phyloP scores from a whole-genome alignment of 2,888 invertebrate species.

The Tanypteryx hageni region DNA sequence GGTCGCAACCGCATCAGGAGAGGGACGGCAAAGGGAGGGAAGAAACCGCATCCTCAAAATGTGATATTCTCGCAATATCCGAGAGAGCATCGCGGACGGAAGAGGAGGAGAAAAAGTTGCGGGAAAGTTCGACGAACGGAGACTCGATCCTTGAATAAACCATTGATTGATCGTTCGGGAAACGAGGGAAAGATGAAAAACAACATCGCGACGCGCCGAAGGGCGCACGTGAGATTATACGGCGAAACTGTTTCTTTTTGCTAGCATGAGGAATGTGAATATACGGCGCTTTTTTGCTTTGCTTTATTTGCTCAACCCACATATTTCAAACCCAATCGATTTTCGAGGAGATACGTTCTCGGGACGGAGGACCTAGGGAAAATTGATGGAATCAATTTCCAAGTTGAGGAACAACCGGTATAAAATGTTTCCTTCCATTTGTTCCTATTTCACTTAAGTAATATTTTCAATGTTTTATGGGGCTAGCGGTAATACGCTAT shows the following conservation, averaged over 20 bases:
- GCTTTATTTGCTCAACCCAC: slow-evolving; percentile 24
- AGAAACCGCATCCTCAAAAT: slow-evolving; percentile 40
- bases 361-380: not conserved
- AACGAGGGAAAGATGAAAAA: not conserved
- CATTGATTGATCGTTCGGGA: slow-evolving; percentile 36
- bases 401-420: not conserved
- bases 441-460: not conserved
- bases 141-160: slow-evolving; percentile 41
- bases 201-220: not conserved
- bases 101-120: slow-evolving; percentile 2
- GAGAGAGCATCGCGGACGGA: slow-evolving; percentile 46
- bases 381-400: slow-evolving; percentile 19
- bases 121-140: not conserved
- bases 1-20: slow-evolving; percentile 45
- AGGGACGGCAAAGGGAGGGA: not conserved
- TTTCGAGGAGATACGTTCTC: not conserved
- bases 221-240: slow-evolving; percentile 19
- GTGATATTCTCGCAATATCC: slow-evolving; percentile 60
- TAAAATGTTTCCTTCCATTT: not conserved
- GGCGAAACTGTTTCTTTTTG: not conserved
- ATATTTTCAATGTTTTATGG: not conserved
- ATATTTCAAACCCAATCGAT: slow-evolving; percentile 18
- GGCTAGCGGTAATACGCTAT: not conserved
- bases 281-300: slow-evolving; percentile 13
- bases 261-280: not conserved